Evolutionary conservation across 1,140 invertebrate genomes (phyloP).

Genomic region (Drosophila funebris): DNA sequence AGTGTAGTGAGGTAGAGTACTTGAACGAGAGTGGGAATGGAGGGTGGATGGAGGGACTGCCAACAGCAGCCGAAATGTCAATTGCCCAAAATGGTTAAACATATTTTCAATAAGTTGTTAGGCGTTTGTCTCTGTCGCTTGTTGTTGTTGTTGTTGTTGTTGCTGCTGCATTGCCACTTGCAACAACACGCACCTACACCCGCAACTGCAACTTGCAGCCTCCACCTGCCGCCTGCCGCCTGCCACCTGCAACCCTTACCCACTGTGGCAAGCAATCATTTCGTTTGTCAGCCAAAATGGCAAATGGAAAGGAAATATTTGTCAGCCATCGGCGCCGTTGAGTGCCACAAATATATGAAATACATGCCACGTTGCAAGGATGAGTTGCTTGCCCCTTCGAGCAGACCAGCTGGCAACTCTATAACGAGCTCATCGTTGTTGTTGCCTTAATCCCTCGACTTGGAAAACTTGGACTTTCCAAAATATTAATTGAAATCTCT

Average conservation of each 20-base stretch:
- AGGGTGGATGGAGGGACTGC: not conserved
- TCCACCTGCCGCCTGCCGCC: not conserved
- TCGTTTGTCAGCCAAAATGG: slow-evolving; percentile 25
- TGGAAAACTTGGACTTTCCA: slow-evolving; percentile 21
- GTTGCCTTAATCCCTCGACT: not conserved
- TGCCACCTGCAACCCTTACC: not conserved
- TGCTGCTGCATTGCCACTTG: slow-evolving; percentile 5
- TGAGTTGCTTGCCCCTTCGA: slow-evolving; percentile 2
- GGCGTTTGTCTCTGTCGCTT: slow-evolving; percentile 69
- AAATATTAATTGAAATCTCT: slow-evolving; percentile 48
- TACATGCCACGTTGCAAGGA: slow-evolving; percentile 15
- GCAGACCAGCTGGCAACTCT: not conserved
- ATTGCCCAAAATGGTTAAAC: slow-evolving; percentile 76
- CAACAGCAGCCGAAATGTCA: slow-evolving; percentile 68
- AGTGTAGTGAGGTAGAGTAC: not conserved
- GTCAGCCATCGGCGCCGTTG: slow-evolving; percentile 13
- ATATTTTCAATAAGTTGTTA: slow-evolving; percentile 79
- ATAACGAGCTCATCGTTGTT: not conserved
- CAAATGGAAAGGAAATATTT: slow-evolving; percentile 46
- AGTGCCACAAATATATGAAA: slow-evolving; percentile 10
- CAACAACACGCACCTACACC: slow-evolving; percentile 2
- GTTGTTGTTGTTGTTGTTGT: not conserved
- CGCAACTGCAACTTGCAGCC: slow-evolving; percentile 1
- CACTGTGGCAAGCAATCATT: slow-evolving; percentile 9
- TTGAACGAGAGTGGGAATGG: not conserved